Evolutionary conservation across 64 coral and sea anemone species (phyloP).

Genomic region (Montipora capricornis): DNA sequence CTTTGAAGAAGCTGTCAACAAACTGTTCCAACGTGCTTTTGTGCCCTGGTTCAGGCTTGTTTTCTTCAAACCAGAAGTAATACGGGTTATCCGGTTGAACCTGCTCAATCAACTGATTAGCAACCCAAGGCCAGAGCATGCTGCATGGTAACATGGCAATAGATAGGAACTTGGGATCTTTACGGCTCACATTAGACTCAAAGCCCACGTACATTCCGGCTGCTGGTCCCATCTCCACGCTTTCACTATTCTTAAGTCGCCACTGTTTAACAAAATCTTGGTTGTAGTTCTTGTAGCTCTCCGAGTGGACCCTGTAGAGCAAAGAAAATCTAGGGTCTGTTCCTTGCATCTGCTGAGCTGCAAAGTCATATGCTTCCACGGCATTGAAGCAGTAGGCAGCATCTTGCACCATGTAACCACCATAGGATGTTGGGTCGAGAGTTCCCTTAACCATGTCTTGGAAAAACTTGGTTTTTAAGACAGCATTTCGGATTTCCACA

Average conservation of each 20-base stretch:
- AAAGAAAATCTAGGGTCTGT: slow-evolving; percentile 38
- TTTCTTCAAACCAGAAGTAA: slow-evolving; percentile 49
- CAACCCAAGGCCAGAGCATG: slow-evolving; percentile 72
- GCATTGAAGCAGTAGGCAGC: slow-evolving; percentile 72
- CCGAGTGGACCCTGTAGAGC: slow-evolving; percentile 57
- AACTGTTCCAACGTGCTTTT: slow-evolving; percentile 50
- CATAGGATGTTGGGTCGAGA: slow-evolving; percentile 46
- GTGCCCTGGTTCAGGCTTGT: slow-evolving; percentile 14
- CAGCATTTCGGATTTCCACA: slow-evolving; percentile 23
- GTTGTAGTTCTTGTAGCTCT: slow-evolving; percentile 56
- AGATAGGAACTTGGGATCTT: slow-evolving; percentile 26
- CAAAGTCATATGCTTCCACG: slow-evolving; percentile 41
- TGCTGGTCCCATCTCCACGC: slow-evolving; percentile 50
- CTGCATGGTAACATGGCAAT: slow-evolving; percentile 68
- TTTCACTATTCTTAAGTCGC: slow-evolving; percentile 52
- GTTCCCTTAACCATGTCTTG: slow-evolving; percentile 41
- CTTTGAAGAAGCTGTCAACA: slow-evolving; percentile 46
- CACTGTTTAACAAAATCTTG: slow-evolving; percentile 54
- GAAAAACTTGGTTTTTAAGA: slow-evolving; percentile 33
- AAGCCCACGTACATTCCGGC: slow-evolving; percentile 62
- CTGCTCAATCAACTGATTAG: slow-evolving; percentile 11
- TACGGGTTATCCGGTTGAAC: slow-evolving; percentile 45
- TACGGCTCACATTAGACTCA: slow-evolving; percentile 6
- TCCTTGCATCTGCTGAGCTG: slow-evolving; percentile 29
- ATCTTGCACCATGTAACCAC: slow-evolving; percentile 78